Evolutionary conservation across 2,888 invertebrate genomes (phyloP), one percentile per base, ranked within the genome.

Genomic region (Crioceris asparagi): DNA sequence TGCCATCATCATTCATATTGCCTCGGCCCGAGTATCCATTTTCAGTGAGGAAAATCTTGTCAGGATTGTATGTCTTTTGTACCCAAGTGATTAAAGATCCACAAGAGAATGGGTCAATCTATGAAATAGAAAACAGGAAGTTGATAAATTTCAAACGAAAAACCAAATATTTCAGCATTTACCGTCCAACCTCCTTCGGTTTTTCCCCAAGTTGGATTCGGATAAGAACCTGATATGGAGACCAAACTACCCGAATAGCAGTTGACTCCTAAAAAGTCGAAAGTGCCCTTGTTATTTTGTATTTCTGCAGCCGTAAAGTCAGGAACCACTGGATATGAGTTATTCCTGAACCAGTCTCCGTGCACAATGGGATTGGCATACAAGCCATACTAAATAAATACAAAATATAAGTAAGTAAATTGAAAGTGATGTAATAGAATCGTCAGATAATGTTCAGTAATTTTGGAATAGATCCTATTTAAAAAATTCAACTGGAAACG

Each of bases 291-390:
- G 18, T 83, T 72, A 36, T 66, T 61, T 7, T 63, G 54, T 5
- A 79, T 64, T 65, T 83, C 79, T 14, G 72, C 65, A 0, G 50
- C 12, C 0, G 73, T 75, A 50, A 81, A 77, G 36, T 53, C 53
- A 0, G 81, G 80, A 3, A 83, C 62, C 4, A 79, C 69, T 1
- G 80, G 77, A n/a, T n/a, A n/a, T n/a, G n/a, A n/a, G n/a, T n/a
- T n/a, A 8, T 67, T 61, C 0, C 61, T 53, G 47, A 68, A 77
- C 55, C 79, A 82, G 57, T 79, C 75, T 1, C 81, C 81, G 0
- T 59, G 51, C 54, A 76, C 74, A 21, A 82, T 75, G 2, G 83
- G 79, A 56, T 81, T 41, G 1, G 44, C 47, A 19, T 39, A 49
- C 40, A 40, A 39, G 10, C 51, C 51, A 21, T 36, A 44, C 51